Evolutionary conservation across 2,113 vertebrate species (phyloP), one percentile per base, ranked within the genome.

Genomic region (Platycercus adscitus): DNA sequence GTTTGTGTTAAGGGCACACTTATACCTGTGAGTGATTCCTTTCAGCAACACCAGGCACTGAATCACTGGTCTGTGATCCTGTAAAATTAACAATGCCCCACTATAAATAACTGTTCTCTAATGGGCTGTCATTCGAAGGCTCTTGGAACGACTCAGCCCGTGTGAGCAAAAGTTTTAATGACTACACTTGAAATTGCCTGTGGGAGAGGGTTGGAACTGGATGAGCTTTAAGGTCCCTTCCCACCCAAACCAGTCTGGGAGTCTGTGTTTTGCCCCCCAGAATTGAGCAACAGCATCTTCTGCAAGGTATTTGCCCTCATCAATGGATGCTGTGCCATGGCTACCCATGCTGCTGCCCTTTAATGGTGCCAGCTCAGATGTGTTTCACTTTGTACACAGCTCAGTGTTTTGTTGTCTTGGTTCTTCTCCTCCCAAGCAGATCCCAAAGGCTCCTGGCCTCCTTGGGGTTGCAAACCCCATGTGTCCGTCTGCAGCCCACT

Each of bases 101-200:
- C 97, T 97, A 97, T 98, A 98, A 98, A 98, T 98, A 98, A 98
- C 95, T 9, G 4, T 90, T 96, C 94, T 86, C 78, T 97, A 97
- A 98, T 96, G 97, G 96, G 94, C 95, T 98, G 97, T 97, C 97
- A 94, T 68, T 37, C 73, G 87, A 71, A 78, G 93, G 96, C 95
- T 96, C 91, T 96, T 49, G 94, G 97, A 98, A 96, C 93, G 78
- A 95, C 97, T 97, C 95, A 33, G 97, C 97, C 97, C 95, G 28
- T 90, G 94, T 89, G 93, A 97, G 91, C 70, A 81, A 97, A 97
- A 90, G 93, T 97, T 97, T 97, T 97, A 98, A 97, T 95, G 97
- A 91, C 95, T 79, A 61, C 97, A 97, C 98, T 97, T 98, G 97
- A 97, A 98, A 98, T 35, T 24, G 56, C 21, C 33, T 35, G 21